Percentiles rank a stretch among this genome's conserved stretches.
Conservation (phyloP, 2,888 invertebrate genomes). For the Coelopa pilipes region DNA sequence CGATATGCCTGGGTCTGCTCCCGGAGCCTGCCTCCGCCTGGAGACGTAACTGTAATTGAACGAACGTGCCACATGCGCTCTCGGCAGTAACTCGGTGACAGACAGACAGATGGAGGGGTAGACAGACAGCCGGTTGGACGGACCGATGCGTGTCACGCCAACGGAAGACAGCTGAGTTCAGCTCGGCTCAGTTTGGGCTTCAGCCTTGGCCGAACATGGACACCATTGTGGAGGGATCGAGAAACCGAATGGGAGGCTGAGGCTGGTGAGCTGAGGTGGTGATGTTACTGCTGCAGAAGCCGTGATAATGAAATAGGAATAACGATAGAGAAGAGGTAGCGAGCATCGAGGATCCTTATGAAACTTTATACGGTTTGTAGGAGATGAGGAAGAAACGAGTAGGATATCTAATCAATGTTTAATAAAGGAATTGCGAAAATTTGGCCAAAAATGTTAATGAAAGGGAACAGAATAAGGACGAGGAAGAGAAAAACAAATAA, state of each 20-base stretch:
- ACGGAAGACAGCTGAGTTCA: neutral
- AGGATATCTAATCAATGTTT: too few species aligned
- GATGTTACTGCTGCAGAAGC: neutral
- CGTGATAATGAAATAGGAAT: neutral
- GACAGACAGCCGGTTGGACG: conserved; percentile 7
- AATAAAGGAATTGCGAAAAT: too few species aligned
- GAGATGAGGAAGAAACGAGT: neutral
- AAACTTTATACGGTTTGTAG: neutral
- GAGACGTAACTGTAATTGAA: conserved; percentile 3
- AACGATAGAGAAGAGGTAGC: neutral
- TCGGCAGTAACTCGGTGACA: conserved; percentile 17
- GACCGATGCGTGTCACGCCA: neutral
- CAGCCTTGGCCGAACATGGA: neutral
- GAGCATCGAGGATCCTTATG: neutral
- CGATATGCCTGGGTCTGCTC: too few species aligned
- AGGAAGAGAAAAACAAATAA: too few species aligned
- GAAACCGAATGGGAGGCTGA: neutral
- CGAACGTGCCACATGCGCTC: conserved; percentile 14
- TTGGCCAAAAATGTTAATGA: too few species aligned
- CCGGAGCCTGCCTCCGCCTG: too few species aligned
- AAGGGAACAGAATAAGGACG: too few species aligned
- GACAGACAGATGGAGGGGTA: conserved; percentile 14
- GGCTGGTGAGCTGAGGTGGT: neutral
- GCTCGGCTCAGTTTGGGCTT: neutral
- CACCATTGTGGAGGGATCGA: neutral